Conservation (phyloP, 2,797 vertebrate species). For the Myripristis murdjan region DNA sequence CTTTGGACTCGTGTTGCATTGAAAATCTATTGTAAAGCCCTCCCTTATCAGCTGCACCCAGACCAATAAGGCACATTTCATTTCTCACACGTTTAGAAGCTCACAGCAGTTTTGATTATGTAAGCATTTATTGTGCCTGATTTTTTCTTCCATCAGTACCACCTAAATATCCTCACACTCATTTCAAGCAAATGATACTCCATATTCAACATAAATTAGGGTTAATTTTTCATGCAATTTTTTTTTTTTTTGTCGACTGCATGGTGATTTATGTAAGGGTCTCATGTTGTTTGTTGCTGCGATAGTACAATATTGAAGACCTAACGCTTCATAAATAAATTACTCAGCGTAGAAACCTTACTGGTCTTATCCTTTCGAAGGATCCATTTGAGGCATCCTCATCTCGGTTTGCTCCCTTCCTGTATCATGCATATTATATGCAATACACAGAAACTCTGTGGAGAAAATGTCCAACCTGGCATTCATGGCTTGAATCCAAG, state of each 20-base stretch:
- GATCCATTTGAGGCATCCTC: slow-evolving; percentile 7
- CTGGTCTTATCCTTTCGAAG: slow-evolving; percentile 12
- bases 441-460: slow-evolving; percentile 18
- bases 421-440: slow-evolving; percentile 29
- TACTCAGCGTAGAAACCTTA: not conserved
- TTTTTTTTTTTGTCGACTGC: not conserved
- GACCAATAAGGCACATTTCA: slow-evolving; percentile 62
- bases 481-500: slow-evolving; percentile 9
- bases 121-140: slow-evolving; percentile 71
- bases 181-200: slow-evolving; percentile 9
- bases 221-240: slow-evolving; percentile 4
- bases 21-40: slow-evolving; percentile 20
- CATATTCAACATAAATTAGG: slow-evolving; percentile 7
- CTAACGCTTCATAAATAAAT: slow-evolving; percentile 13
- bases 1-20: slow-evolving; percentile 17
- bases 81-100: slow-evolving; percentile 68
- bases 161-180: slow-evolving; percentile 24
- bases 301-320: slow-evolving; percentile 10
- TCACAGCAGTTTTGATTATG: slow-evolving; percentile 76
- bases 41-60: slow-evolving; percentile 48
- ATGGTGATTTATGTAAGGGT: slow-evolving; percentile 8
- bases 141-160: slow-evolving; percentile 44
- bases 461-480: slow-evolving; percentile 20
- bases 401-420: slow-evolving; percentile 3
- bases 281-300: not conserved